phyloP scores from a whole-genome alignment of 1,140 invertebrate species.

The Dermatophagoides farinae region DNA sequence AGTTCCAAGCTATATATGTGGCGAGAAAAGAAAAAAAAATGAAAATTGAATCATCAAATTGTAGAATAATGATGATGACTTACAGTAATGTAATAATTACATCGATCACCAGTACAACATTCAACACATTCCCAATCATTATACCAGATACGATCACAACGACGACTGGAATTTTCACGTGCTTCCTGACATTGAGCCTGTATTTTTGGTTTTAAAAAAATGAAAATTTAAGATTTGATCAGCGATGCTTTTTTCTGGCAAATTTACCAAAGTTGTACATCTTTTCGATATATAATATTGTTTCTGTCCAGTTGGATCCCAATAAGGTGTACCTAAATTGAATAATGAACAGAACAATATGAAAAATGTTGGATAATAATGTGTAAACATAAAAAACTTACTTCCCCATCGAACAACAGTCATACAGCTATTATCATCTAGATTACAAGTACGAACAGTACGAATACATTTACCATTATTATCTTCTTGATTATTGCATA shows the following conservation, averaged over 20 bases:
- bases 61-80: slow-evolving; percentile 28
- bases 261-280: slow-evolving; percentile 55
- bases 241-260: too few species aligned
- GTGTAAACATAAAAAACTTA: slow-evolving; percentile 27
- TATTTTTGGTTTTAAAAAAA: too few species aligned
- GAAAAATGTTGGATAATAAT: neutral
- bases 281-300: slow-evolving; percentile 82
- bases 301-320: slow-evolving; percentile 74
- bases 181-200: slow-evolving; percentile 42
- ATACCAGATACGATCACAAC: slow-evolving; percentile 88
- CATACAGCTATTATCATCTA: slow-evolving; percentile 63
- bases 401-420: slow-evolving; percentile 73
- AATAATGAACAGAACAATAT: slow-evolving; percentile 2
- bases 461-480: slow-evolving; percentile 81
- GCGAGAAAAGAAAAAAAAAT: too few species aligned
- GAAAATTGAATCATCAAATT: too few species aligned
- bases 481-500: slow-evolving; percentile 72
- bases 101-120: slow-evolving; percentile 86
- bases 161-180: slow-evolving; percentile 42
- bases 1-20: too few species aligned
- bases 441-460: slow-evolving; percentile 71
- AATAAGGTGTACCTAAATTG: slow-evolving; percentile 61
- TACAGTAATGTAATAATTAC: slow-evolving; percentile 91
- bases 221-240: neutral
- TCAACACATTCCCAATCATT: slow-evolving; percentile 92